A percentile compares a stretch with the other conserved stretches of the same genome.
phyloP scores from a whole-genome alignment of 2,113 vertebrate species.

The Echinops telfairi region DNA sequence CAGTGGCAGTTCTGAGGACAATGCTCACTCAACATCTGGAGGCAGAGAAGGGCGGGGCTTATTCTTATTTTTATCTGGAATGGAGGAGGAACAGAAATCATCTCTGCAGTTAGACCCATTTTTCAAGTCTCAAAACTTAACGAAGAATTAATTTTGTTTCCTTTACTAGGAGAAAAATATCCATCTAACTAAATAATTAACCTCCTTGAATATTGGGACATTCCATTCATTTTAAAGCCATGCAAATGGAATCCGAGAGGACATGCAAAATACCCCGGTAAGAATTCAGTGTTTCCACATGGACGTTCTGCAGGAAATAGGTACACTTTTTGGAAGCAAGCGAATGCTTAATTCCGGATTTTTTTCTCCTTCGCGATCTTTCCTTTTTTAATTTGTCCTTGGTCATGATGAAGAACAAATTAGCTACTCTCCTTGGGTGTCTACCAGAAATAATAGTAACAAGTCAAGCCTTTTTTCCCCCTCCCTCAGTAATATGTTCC shows the following conservation, averaged over 20 bases:
- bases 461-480: conserved; percentile 80
- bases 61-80: too few relatives aligned
- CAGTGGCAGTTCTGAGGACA: too few relatives aligned
- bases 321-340: conserved; percentile 80
- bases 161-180: conserved; percentile 74
- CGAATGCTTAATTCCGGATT: conserved; percentile 85
- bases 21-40: too few relatives aligned
- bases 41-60: too few relatives aligned
- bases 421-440: conserved; percentile 91
- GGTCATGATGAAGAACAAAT: conserved; percentile 91
- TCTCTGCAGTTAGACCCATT: background rate
- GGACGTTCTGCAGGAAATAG: conserved; percentile 81
- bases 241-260: conserved; percentile 80
- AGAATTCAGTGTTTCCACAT: conserved; percentile 82
- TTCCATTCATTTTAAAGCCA: conserved; percentile 79
- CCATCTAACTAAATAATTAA: conserved; percentile 59
- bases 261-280: conserved; percentile 81
- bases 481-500: conserved; percentile 88
- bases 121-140: conserved; percentile 40
- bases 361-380: conserved; percentile 22
- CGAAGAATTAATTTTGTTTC: conserved; percentile 7
- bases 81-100: background rate
- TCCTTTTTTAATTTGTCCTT: conserved; percentile 87
- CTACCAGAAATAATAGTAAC: conserved; percentile 90
- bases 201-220: conserved; percentile 80